Evolutionary conservation across 2,888 invertebrate species (phyloP), one percentile per base, ranked within the genome.

Genomic region (Tetheella fluctuosa): DNA sequence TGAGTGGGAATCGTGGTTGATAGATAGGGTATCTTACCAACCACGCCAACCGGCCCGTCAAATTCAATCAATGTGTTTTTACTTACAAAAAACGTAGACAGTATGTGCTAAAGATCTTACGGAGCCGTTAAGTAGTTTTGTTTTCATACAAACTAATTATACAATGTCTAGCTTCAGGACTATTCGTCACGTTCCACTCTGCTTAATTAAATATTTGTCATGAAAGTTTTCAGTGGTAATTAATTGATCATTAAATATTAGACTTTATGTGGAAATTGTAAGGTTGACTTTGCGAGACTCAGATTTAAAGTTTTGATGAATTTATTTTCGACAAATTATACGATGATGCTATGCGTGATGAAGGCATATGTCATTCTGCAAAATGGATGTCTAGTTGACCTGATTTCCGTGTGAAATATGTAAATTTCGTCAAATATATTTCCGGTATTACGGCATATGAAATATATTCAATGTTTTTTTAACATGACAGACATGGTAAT

Each of bases 121-220:
- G 23, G 60, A 67, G 53, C 62, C 61, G 67, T 68, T 68, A 66
- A 71, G 62, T 72, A 77, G 69, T 68, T 71, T 77, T 80, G 80
- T 79, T 81, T 76, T 71, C 60, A 72, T 76, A 68, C 63, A 77
- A 84, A 78, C 78, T 77, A 82, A 83, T 86, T 83, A 81, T 72
- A 69, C 73, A 64, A 59, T 52, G 60, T 60, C 70, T 70, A 76
- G 77, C 79, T 76, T 73, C 63, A 28, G 62, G 66, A 61, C 78
- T 73, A 77, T 82, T 83, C 77, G 77, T 84, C 86, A 85, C 84
- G 83, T 83, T 73, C 79, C 81, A 85, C 85, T 88, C 77, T 78
- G 74, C 83, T 76, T 86, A 86, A 87, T 88, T 84, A 86, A 88
- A 86, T 79, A 83, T 83, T 84, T 82, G 78, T 81, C 77, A 73